Percentiles rank a stretch among this genome's conserved stretches.
These are phyloP conservation scores for Isichthys henryi DNA, from an alignment of 2,113 vertebrate genomes.

Conservation along the genomic window DNA sequence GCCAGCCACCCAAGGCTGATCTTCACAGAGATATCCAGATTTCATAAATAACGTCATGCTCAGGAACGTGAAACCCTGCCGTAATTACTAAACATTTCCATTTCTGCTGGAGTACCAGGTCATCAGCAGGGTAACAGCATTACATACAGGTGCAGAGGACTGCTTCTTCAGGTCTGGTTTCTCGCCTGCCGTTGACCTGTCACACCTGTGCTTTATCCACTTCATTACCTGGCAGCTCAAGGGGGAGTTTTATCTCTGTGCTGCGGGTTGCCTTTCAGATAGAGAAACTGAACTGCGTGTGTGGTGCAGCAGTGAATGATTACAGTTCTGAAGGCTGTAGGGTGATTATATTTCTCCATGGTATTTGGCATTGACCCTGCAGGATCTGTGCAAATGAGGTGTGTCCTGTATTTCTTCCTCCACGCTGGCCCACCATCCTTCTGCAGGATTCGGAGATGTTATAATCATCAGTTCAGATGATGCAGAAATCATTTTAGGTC, in stretches of 20 bases:
- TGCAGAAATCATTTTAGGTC: conserved; percentile 1
- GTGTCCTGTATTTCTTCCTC: not conserved
- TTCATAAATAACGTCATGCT: not conserved
- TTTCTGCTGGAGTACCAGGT: not conserved
- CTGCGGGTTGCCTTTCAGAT: not conserved
- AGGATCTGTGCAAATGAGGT: not conserved
- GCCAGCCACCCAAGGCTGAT: not conserved
- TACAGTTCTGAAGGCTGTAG: not conserved
- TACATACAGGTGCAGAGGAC: not conserved
- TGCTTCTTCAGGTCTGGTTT: not conserved
- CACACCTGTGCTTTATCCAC: not conserved
- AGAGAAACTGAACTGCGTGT: not conserved
- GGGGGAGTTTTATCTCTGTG: not conserved
- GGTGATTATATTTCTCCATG: not conserved
- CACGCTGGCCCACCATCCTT: not conserved
- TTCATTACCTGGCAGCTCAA: not conserved
- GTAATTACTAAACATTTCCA: not conserved
- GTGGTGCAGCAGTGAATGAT: not conserved
- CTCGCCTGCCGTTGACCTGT: not conserved
- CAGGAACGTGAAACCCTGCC: not conserved
- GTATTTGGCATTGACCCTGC: not conserved
- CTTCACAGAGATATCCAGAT: not conserved
- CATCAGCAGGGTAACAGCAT: not conserved
- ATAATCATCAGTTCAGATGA: conserved; percentile 4
- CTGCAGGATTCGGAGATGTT: not conserved